Conservation (phyloP, 2,797 vertebrate species). For the Enteromius radiatus region DNA sequence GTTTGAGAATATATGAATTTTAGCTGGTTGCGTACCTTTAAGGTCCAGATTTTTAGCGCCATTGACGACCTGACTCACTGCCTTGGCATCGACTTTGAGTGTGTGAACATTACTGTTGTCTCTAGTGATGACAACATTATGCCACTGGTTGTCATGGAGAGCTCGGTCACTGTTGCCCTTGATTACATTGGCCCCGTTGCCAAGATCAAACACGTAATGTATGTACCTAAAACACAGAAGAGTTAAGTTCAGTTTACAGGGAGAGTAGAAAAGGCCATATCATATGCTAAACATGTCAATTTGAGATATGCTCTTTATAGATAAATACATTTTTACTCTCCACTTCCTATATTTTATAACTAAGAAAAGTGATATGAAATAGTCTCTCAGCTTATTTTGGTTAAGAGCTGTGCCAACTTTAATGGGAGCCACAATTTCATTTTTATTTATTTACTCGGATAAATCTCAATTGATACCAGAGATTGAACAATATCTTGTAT, state of each 20-base stretch:
- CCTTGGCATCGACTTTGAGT: constrained; percentile 91
- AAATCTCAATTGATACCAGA: neutral
- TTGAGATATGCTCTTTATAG: neutral
- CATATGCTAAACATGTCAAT: neutral
- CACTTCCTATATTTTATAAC: neutral
- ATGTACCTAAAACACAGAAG: constrained; percentile 77
- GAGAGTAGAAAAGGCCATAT: neutral
- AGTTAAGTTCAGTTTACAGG: neutral
- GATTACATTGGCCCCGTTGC: constrained; percentile 96
- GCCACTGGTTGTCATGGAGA: constrained; percentile 99
- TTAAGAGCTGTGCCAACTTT: neutral
- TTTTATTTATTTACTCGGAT: neutral
- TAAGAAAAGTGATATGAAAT: neutral
- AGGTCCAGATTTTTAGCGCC: constrained; percentile 98
- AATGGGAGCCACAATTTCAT: neutral
- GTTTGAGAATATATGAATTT: constrained; percentile 62
- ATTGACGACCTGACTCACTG: constrained; percentile 94
- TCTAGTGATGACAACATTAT: constrained; percentile 95
- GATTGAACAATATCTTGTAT: neutral
- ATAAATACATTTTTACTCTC: neutral
- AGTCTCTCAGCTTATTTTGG: neutral
- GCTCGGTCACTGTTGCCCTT: constrained; percentile 94
- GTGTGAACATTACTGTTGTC: constrained; percentile 98
- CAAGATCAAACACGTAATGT: constrained; percentile 97
- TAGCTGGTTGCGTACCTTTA: constrained; percentile 73